phyloP scores from a whole-genome alignment of 2,113 vertebrate genomes.

The Ophthalmolycus amberensis region DNA sequence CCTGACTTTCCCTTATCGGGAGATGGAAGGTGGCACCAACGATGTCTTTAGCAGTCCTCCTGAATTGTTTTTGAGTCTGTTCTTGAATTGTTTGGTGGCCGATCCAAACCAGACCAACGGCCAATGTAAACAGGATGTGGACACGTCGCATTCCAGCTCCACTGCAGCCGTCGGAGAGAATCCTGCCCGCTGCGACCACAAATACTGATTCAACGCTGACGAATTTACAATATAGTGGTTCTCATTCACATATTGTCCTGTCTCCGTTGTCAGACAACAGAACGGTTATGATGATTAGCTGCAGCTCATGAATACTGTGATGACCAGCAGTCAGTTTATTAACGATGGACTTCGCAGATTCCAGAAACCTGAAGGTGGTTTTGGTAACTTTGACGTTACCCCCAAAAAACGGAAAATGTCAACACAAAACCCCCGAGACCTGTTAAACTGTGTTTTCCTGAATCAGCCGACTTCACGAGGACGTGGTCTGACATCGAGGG shows the following conservation, averaged over 20 bases:
- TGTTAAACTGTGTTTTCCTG: too few relatives aligned
- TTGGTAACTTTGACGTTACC: too few relatives aligned
- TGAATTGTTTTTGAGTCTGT: background rate
- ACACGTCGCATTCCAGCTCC: background rate
- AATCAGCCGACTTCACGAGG: too few relatives aligned
- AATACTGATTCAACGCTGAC: too few relatives aligned
- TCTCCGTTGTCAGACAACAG: background rate
- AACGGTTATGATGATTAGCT: background rate
- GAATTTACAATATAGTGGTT: background rate
- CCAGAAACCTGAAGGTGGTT: too few relatives aligned
- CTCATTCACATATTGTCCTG: background rate
- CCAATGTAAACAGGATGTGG: background rate
- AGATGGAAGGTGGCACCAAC: background rate
- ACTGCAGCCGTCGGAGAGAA: background rate
- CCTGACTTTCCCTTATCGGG: background rate
- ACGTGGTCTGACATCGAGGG: too few relatives aligned
- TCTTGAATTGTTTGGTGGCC: background rate
- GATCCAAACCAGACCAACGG: constrained; percentile 9
- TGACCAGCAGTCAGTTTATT: background rate
- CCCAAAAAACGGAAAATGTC: too few relatives aligned
- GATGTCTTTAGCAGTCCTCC: background rate
- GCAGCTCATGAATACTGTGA: background rate
- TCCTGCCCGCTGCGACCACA: background rate
- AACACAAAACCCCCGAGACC: too few relatives aligned
- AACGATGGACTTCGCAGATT: too few relatives aligned